Evolutionary conservation across 2,888 invertebrate species (phyloP), one percentile per base, ranked within the genome.

Genomic region (Troglohyphantes excavatus): DNA sequence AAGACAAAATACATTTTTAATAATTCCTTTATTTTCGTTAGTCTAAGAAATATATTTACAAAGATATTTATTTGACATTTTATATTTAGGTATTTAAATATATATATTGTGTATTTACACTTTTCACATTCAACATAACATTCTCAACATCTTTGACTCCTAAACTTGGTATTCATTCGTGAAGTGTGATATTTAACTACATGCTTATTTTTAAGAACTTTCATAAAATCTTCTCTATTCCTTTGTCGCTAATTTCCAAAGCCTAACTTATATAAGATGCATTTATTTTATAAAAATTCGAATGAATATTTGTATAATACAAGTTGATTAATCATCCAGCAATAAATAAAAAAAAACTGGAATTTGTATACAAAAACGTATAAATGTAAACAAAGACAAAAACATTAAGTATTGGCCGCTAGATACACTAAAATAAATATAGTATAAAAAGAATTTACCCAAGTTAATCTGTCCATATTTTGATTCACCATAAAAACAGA

Each of bases 391-490:
- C 33, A 59, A 78, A 33, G 43, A 33, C 39, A 76, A 65, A 68
- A 65, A 83, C 43, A 65, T 65, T 83, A 83, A 73, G 73, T 73
- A 83, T 83, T 83, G 83, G 83, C 73, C 73, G 61, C 73, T 82
- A 65, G 46, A 39, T 78, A 78, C 78, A 78, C n/a, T 59, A 29
- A 76, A 76, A 78, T 78, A 78, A 78, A 78, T 78, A 78, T n/a
- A n/a, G n/a, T n/a, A n/a, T n/a, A n/a, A n/a, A n/a, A n/a, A n/a
- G n/a, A n/a, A n/a, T n/a, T n/a, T n/a, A n/a, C n/a, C n/a, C n/a
- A n/a, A n/a, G n/a, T n/a, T n/a, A n/a, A n/a, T n/a, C n/a, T n/a
- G 39, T 2, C 7, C 9, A 39, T 39, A 13, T 13, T 39, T 39
- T 39, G 7, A 11, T 11, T 39, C 13, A 39, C 39, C 39, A 11